phyloP scores from a whole-genome alignment of 2,888 invertebrate genomes.

The Erynnis tages region DNA sequence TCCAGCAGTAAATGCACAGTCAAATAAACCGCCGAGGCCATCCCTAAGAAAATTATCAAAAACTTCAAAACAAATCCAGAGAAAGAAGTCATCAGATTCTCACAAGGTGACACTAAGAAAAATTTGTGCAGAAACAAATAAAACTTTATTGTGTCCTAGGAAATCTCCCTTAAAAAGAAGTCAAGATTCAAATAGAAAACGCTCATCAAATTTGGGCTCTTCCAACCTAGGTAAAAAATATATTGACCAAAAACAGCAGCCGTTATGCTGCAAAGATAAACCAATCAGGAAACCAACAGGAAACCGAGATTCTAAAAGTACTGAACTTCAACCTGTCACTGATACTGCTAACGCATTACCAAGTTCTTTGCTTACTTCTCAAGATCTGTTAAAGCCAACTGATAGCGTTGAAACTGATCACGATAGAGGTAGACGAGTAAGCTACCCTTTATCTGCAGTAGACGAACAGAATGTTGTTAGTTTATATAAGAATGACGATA shows the following conservation, averaged over 20 bases:
- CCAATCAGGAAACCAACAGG: neutral
- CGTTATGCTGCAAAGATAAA: neutral
- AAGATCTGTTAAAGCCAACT: neutral
- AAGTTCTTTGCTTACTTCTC: neutral
- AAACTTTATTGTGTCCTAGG: slow-evolving; percentile 3
- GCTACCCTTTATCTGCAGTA: neutral
- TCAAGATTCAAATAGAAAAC: neutral
- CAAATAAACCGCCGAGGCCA: neutral
- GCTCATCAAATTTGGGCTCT: neutral
- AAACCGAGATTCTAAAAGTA: neutral
- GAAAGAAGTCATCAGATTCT: neutral
- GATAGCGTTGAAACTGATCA: neutral
- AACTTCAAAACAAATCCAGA: slow-evolving; percentile 9
- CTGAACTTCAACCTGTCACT: neutral
- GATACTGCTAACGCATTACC: neutral
- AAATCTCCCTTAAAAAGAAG: slow-evolving; percentile 5
- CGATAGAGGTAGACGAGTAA: neutral
- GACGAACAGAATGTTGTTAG: slow-evolving; percentile 20
- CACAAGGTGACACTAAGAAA: neutral
- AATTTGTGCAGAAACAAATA: slow-evolving; percentile 5
- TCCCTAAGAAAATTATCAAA: neutral
- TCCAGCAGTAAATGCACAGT: neutral
- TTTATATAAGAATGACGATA: slow-evolving; percentile 36
- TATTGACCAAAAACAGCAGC: neutral
- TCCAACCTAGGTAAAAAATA: neutral